A percentile compares a stretch with the other conserved stretches of the same genome.
Evolutionary conservation across 2,888 invertebrate species (phyloP).

Genomic region (Celastrina argiolus): DNA sequence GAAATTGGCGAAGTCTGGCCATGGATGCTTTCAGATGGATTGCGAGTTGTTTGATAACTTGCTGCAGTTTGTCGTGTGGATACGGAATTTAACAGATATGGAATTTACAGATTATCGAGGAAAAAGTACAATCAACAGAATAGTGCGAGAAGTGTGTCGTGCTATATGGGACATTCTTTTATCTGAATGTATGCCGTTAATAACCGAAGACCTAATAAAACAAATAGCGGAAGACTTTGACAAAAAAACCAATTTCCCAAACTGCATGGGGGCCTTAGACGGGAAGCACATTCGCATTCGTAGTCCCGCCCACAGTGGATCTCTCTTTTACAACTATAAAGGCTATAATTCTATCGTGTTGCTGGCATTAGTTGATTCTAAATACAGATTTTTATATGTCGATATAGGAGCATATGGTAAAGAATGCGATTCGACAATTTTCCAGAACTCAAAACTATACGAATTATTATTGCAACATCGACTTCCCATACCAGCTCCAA

Average conservation of each 20-base stretch:
- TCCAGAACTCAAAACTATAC: conserved; percentile 29
- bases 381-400: conserved; percentile 31
- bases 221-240: no score
- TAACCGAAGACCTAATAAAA: no score
- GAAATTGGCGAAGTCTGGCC: no score
- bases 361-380: conserved; percentile 32
- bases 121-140: no score
- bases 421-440: conserved; percentile 31
- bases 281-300: conserved; percentile 35
- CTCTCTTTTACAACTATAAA: conserved; percentile 35
- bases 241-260: conserved; percentile 34
- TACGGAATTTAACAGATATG: no score
- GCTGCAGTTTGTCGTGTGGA: no score
- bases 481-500: conserved; percentile 30
- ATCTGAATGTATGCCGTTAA: no score
- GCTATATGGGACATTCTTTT: no score
- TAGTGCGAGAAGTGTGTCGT: no score
- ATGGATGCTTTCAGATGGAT: no score
- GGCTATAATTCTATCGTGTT: conserved; percentile 34
- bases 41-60: no score
- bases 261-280: conserved; percentile 34
- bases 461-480: conserved; percentile 26
- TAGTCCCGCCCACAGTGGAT: conserved; percentile 31
- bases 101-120: no score
- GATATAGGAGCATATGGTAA: conserved; percentile 35